phyloP scores from a whole-genome alignment of 37 sponge, comb jelly and placozoan species.

The Dysidea cf. avara region DNA sequence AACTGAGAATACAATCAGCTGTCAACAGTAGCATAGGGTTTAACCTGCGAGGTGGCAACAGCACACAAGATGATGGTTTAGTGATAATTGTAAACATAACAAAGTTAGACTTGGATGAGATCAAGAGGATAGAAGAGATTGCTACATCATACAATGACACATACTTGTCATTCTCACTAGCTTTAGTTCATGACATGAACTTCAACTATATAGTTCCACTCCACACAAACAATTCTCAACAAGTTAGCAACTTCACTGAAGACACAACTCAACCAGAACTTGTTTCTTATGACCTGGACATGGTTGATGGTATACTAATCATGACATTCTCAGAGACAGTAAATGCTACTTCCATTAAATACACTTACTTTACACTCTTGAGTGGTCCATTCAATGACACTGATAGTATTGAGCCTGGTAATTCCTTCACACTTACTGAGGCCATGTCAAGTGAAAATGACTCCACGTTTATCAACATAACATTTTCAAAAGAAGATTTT shows the following conservation, averaged over 20 bases:
- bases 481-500: conserved; percentile 33
- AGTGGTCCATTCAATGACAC: conserved; percentile 18
- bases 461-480: conserved; percentile 23
- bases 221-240: conserved; percentile 23
- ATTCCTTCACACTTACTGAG: conserved; percentile 39
- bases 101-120: conserved; percentile 78
- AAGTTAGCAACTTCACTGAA: conserved; percentile 46
- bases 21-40: conserved; percentile 40
- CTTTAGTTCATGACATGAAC: conserved; percentile 84
- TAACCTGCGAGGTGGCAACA: conserved; percentile 68
- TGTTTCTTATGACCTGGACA: conserved; percentile 69
- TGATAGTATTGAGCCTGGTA: conserved; percentile 30
- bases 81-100: conserved; percentile 54
- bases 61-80: conserved; percentile 43
- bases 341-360: conserved; percentile 57
- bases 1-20: conserved; percentile 71
- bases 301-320: conserved; percentile 57
- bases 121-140: conserved; percentile 82
- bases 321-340: conserved; percentile 89
- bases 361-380: conserved; percentile 43
- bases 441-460: conserved; percentile 22
- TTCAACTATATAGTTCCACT: conserved; percentile 36
- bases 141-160: conserved; percentile 64
- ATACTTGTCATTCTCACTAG: conserved; percentile 57
- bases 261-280: conserved; percentile 73